Evolutionary conservation across 2,113 vertebrate genomes (phyloP), one percentile per base, ranked within the genome.

Genomic region (Semnornis frantzii): DNA sequence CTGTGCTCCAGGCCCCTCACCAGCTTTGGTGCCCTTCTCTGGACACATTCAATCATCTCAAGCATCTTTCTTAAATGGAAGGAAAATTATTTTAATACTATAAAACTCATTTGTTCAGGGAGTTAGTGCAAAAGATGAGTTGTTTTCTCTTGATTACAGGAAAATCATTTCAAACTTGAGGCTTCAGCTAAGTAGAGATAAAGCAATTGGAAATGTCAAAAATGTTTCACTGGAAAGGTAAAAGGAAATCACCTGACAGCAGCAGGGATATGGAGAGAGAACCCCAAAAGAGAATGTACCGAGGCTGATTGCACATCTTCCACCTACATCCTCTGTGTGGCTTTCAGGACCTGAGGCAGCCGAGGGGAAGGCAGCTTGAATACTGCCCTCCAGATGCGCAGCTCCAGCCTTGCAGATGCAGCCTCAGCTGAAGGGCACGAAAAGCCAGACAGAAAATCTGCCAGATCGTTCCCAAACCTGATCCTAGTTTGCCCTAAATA

Each of bases 31-130:
- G 42, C 15, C 15, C 15, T 44, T 44, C 42, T 44, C 42, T 44
- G 42, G 42, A 44, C 42, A 44, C 13, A 13, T 42, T 42, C 42
- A 14, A 44, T 5, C 42, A 44, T 16, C 42, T 44, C 42, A 44
- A 44, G 37, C 42, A 44, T 44, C 42, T 44, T 44, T 44, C 42
- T 44, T 15, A 44, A 44, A 44, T 7, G 13, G 42, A 44, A 15
- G 60, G 74, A 72, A 98, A 98, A 98, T 98, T 97, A 97, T 92
- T 98, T 98, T 98, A 97, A 98, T 97, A 98, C 98, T 98, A 98
- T 94, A 98, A 98, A 98, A 98, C 48, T 89, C 55, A 93, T 97
- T 98, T 97, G 96, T 97, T 97, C 98, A 98, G 97, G 98, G 95
- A 96, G 97, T 97, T 97, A 96, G 95, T 98, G 98, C 97, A 98